phyloP scores from a whole-genome alignment of 2,113 vertebrate genomes.

The Chaenocephalus aceratus region DNA sequence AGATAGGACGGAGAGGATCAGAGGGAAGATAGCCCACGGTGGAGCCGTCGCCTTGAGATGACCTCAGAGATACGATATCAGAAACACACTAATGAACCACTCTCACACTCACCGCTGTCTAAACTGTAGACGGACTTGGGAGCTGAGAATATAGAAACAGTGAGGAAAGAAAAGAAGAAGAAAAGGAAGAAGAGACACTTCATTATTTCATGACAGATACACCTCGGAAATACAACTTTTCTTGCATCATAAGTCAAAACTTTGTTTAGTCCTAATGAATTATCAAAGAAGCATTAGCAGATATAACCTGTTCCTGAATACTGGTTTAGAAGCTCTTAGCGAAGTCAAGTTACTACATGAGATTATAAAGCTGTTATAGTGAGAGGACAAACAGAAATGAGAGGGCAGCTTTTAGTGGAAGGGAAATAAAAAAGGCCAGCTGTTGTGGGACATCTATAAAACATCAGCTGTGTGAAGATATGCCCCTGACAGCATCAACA shows the following conservation, averaged over 20 bases:
- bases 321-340: neutral
- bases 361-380: slow-evolving; percentile 5
- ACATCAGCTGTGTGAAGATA: slow-evolving; percentile 50
- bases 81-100: slow-evolving; percentile 71
- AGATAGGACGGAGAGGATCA: slow-evolving; percentile 36
- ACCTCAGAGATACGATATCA: slow-evolving; percentile 41
- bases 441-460: slow-evolving; percentile 65
- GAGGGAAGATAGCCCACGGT: neutral
- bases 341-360: neutral
- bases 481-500: slow-evolving; percentile 28
- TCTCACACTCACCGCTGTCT: slow-evolving; percentile 94
- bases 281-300: neutral
- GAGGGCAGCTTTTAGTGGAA: neutral
- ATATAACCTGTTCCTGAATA: neutral
- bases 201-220: neutral
- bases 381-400: neutral
- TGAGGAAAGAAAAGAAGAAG: neutral
- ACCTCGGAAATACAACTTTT: neutral
- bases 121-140: slow-evolving; percentile 87
- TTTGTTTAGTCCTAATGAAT: neutral
- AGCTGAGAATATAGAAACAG: slow-evolving; percentile 53
- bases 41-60: slow-evolving; percentile 16
- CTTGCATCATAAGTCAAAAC: neutral
- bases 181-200: neutral
- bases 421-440: slow-evolving; percentile 45